Evolutionary conservation across 2,797 vertebrate genomes (phyloP), one percentile per base, ranked within the genome.

Genomic region (Sebastes minor): DNA sequence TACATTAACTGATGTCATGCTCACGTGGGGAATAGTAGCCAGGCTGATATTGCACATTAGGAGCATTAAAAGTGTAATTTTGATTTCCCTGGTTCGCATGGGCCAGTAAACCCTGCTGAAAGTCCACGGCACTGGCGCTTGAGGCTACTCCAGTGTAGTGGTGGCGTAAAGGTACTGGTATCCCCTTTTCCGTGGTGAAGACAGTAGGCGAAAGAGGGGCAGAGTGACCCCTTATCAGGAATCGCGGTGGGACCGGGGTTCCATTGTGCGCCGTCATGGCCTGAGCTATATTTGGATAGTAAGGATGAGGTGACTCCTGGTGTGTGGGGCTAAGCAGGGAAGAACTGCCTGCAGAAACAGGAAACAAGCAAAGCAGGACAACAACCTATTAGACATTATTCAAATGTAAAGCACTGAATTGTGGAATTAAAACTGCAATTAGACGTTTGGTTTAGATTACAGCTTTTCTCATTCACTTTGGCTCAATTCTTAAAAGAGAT

Each of bases 1-100:
- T 32, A 60, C 6, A 23, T 61, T 2, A 53, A 62, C 30, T 56
- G 25, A 20, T 23, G 42, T 38, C 23, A 70, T 38, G 4, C 88
- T 90, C 91, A 98, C 97, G 94, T 95, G 95, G 73, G 63, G 94
- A 81, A 82, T 89, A 95, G 90, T 84, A 94, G 85, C 84, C 90
- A 81, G 93, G 92, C 5, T 88, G 91, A 90, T 88, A 95, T 14
- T 92, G 93, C 38, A 75, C 32, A 55, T 92, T 86, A 56, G 57
- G 59, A 62, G 94, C 81, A 33, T 86, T 69, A 62, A 90, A 94
- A 78, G 78, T 82, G 7, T 89, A 92, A 28, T 91, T 93, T 67
- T 91, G 89, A 80, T 20, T 80, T 38, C 89, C 83, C 22, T 88
- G 78, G 66, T 83, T 78, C 75, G 85, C 57, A 60, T 74, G 42